Evolutionary conservation across 2,888 invertebrate species (phyloP).

Genomic region (Cephonodes hylas): DNA sequence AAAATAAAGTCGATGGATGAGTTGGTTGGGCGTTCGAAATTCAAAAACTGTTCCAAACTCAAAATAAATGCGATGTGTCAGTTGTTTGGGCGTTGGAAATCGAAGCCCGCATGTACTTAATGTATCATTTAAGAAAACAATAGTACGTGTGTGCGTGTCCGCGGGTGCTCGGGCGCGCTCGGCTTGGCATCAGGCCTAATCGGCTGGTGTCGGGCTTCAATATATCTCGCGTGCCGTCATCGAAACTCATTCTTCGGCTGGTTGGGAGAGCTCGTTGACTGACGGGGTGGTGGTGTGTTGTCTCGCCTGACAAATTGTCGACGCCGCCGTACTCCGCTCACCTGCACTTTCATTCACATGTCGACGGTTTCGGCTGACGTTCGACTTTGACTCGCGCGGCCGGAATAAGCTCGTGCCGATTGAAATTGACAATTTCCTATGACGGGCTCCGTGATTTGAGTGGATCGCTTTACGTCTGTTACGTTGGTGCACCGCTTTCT

Average conservation of each 20-base stretch:
- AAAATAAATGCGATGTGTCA: not conserved
- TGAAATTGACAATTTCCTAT: slow-evolving; percentile 6
- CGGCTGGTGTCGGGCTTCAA: slow-evolving; percentile 67
- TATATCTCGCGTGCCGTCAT: slow-evolving; percentile 74
- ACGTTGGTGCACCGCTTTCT: not conserved
- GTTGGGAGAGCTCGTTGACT: slow-evolving; percentile 65
- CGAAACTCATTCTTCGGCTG: slow-evolving; percentile 73
- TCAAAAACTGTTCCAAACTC: not conserved
- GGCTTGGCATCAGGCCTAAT: slow-evolving; percentile 77
- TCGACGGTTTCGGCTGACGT: slow-evolving; percentile 17
- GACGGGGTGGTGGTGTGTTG: slow-evolving; percentile 65
- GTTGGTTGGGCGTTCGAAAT: not conserved
- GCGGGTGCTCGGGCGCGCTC: slow-evolving; percentile 62
- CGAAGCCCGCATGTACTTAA: slow-evolving; percentile 69
- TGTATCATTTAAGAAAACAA: slow-evolving; percentile 74
- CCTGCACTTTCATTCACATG: slow-evolving; percentile 41
- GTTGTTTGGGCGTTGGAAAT: slow-evolving; percentile 44
- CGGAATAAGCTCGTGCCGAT: slow-evolving; percentile 8
- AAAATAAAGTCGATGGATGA: too few species aligned
- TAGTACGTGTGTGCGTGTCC: slow-evolving; percentile 68
- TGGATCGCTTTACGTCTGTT: not conserved
- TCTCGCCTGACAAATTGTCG: slow-evolving; percentile 73
- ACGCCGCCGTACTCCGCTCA: slow-evolving; percentile 37
- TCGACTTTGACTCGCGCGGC: slow-evolving; percentile 16
- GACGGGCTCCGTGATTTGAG: slow-evolving; percentile 4